Evolutionary conservation across 2,113 vertebrate species (phyloP).

Genomic region (Tyto alba): DNA sequence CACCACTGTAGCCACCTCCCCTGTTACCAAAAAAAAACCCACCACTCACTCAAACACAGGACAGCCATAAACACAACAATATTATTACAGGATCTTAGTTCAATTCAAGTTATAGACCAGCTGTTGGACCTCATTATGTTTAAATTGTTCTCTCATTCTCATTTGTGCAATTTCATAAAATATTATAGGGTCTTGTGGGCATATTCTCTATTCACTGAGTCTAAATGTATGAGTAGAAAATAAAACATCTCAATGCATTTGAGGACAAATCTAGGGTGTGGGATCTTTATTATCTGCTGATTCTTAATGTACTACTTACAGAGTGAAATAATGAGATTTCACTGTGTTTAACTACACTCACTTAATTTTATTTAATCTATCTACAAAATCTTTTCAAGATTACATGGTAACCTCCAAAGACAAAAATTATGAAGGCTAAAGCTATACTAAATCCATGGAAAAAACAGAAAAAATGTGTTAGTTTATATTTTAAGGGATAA

Average conservation of each 20-base stretch:
- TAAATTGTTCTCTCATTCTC: not conserved
- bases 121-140: not conserved
- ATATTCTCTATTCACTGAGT: not conserved
- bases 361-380: not conserved
- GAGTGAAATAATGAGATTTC: not conserved
- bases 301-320: not conserved
- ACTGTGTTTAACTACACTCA: not conserved
- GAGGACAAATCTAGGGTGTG: not conserved
- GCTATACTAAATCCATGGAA: not conserved
- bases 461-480: not conserved
- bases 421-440: not conserved
- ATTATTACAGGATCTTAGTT: not conserved
- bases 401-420: not conserved
- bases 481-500: not conserved
- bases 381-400: not conserved
- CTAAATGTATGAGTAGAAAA: not conserved
- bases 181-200: not conserved
- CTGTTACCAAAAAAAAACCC: too few relatives aligned
- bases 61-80: not conserved
- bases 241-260: not conserved
- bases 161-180: not conserved
- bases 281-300: not conserved
- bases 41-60: too few relatives aligned
- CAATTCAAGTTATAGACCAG: not conserved
- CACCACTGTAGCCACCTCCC: too few relatives aligned